Evolutionary conservation across 2,888 invertebrate species (phyloP), one percentile per base, ranked within the genome.

Genomic region (Carterocephalus palaemon): DNA sequence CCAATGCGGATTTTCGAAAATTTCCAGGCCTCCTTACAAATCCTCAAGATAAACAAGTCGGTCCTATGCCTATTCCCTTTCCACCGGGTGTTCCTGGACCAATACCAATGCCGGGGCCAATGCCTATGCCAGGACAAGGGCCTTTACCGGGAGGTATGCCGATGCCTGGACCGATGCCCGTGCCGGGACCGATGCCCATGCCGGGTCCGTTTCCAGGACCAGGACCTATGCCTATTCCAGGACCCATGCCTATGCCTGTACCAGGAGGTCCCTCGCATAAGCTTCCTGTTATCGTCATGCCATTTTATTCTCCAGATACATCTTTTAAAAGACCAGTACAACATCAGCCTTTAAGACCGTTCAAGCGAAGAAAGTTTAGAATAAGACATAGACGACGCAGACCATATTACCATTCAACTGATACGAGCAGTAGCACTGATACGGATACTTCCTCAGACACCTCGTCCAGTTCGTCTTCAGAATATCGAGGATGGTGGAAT

Each of bases 201-300:
- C 42, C 51, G 3, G 24, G 51, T 9, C 47, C 52, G 3, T 51
- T 60, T 23, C 56, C 59, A 0, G 46, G 49, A 12, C 36, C 52
- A 9, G 52, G 36, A 36, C 46, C 40, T 22, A 51, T 57, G 49
- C 52, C 54, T 0, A 51, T 60, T 48, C 53, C 56, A 12, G 38
- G 52, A 24, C 49, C 49, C 2, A 52, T 51, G 46, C 52, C 52
- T 2, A 43, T 56, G 33, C 53, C 60, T 16, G 50, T 45, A 8
- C 59, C 60, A 3, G 61, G 62, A 16, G 62, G 59, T 2, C 64
- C 75, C 4, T 51, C 65, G 0, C 75, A 75, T 7, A 85, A 85
- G 46, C 55, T 85, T 3, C 85, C 85, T 12, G 80, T 85, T 1
- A 80, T 85, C 8, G 85, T 85, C 0, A 85, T 85, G 85, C 85